phyloP scores from a whole-genome alignment of 1,140 invertebrate genomes.

The Drosophila subpulchrella region DNA sequence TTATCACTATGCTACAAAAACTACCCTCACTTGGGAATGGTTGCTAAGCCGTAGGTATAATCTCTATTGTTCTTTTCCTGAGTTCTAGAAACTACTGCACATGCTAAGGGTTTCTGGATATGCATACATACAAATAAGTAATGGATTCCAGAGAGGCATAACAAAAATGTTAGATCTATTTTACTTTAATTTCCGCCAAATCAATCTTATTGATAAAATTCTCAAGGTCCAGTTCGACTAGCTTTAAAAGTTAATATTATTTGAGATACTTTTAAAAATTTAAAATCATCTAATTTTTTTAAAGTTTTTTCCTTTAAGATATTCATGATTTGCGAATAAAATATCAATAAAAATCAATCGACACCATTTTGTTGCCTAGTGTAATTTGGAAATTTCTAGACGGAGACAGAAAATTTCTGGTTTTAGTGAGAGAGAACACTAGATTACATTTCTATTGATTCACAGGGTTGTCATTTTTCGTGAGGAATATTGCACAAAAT shows the following conservation, averaged over 20 bases:
- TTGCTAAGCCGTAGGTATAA: neutral
- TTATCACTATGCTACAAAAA: constrained; percentile 28
- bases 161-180: neutral
- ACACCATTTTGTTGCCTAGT: constrained; percentile 1
- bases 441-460: neutral
- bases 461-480: constrained; percentile 1
- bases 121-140: no score
- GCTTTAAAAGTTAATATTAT: no score
- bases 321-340: no score
- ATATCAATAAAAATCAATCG: neutral
- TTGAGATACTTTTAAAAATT: no score
- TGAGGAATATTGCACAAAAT: neutral
- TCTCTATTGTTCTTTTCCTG: neutral
- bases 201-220: neutral
- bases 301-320: no score
- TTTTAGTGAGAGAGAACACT: neutral
- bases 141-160: neutral
- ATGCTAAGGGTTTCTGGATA: no score
- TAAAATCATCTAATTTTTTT: no score
- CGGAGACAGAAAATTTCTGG: neutral
- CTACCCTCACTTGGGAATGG: constrained; percentile 3
- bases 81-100: neutral
- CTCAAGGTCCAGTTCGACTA: no score
- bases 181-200: neutral
- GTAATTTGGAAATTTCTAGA: constrained; percentile 14